A percentile compares a stretch with the other conserved stretches of the same genome.
These are phyloP conservation scores for Protophormia terraenovae DNA, from an alignment of 2,888 invertebrate species.

Conservation along the genomic window DNA sequence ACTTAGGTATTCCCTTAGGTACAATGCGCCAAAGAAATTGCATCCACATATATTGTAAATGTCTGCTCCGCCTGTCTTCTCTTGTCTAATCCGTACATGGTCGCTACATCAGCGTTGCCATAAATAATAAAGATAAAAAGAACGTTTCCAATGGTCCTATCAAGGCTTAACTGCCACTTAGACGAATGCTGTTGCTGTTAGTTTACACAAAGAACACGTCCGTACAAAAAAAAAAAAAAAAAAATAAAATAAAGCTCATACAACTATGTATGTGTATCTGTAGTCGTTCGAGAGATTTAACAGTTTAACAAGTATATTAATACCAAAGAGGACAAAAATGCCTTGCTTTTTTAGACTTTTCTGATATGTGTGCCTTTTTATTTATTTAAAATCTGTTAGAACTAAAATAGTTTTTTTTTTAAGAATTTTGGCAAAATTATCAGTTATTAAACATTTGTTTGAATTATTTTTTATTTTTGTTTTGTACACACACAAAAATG, in stretches of 20 bases:
- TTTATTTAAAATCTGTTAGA: no score
- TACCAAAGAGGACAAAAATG: no score
- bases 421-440: no score
- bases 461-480: no score
- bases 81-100: conserved; percentile 25
- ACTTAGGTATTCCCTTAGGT: conserved; percentile 12
- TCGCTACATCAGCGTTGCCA: conserved; percentile 20
- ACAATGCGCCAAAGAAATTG: conserved; percentile 12
- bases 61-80: conserved; percentile 10
- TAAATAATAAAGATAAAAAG: conserved; percentile 35
- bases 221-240: no score
- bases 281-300: background rate
- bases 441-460: no score
- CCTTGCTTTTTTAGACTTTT: no score
- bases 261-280: background rate
- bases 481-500: no score
- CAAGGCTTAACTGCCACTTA: conserved; percentile 37
- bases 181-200: conserved; percentile 8
- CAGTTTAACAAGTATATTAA: background rate
- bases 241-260: background rate
- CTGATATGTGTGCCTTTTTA: no score
- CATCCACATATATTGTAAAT: background rate
- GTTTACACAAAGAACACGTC: background rate
- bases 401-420: no score
- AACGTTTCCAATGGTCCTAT: conserved; percentile 25